Evolutionary conservation across 2,888 invertebrate species (phyloP), one percentile per base, ranked within the genome.

Genomic region (Plagodis pulveraria): DNA sequence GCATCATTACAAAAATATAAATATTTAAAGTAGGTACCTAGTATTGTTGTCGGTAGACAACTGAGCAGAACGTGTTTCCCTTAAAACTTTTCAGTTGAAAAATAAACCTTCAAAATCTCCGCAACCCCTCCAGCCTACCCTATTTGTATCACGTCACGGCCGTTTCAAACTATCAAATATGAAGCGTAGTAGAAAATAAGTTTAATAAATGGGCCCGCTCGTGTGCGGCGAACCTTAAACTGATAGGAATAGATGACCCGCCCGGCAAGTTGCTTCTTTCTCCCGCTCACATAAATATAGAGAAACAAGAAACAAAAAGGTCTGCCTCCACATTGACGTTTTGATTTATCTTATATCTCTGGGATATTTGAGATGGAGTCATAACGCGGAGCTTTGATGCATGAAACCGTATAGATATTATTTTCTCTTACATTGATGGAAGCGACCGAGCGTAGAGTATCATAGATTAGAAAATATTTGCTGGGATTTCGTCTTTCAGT

Each of bases 261-360:
- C 56, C 73, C 74, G 77, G 75, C 77, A 77, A 81, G 72, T 80
- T 80, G 76, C 76, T 74, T 73, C 76, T 79, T 74, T 76, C 77
- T 74, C 74, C 76, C 72, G 66, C 68, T 69, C 73, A 78, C 78
- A 81, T 61, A 61, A 61, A 83, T 83, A 83, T 76, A 76, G 71
- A 72, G 75, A 78, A 83, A 79, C 81, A 81, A 72, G 75, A 78
- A 83, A 79, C 81, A 81, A 80, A 75, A 75, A 75, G 69, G 73
- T 67, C 62, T 67, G 65, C 64, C 65, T 72, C 69, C 70, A 76
- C 70, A 68, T 72, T 67, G 68, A 67, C 67, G 67, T 66, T 69
- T 70, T 65, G 63, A 66, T 66, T 67, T 74, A 64, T 71, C 56
- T 66, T 42, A 66, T 66, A 63, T 69, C 73, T 71, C 65, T 52